Evolutionary conservation across 2,888 invertebrate species (phyloP).

Genomic region (Anorthoa munda): DNA sequence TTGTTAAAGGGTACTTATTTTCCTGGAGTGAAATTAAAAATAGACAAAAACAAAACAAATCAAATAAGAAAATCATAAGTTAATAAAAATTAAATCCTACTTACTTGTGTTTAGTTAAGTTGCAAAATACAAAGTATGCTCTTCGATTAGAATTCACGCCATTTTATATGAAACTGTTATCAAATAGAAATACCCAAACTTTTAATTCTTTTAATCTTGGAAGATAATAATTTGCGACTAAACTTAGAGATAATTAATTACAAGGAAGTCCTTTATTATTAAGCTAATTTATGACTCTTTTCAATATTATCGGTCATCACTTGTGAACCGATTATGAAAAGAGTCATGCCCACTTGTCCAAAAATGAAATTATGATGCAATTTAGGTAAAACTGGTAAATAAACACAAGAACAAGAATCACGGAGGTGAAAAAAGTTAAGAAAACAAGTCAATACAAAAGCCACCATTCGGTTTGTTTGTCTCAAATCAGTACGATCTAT

Average conservation of each 20-base stretch:
- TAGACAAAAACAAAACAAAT: neutral
- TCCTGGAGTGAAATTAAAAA: neutral
- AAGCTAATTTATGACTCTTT: conserved; percentile 31
- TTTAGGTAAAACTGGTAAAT: neutral
- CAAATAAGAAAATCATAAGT: neutral
- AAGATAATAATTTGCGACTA: conserved; percentile 11
- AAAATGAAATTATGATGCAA: neutral
- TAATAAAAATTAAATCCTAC: conserved; percentile 9
- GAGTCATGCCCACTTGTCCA: conserved; percentile 2
- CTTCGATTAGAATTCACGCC: conserved; percentile 15
- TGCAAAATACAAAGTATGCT: conserved; percentile 58
- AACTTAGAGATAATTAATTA: conserved; percentile 22
- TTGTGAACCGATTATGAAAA: neutral
- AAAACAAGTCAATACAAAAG: too few species aligned
- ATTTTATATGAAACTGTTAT: conserved; percentile 63
- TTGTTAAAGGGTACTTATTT: neutral
- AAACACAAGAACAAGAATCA: neutral
- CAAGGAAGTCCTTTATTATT: conserved; percentile 22
- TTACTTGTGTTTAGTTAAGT: conserved; percentile 60
- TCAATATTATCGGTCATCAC: conserved; percentile 21
- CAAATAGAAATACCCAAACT: conserved; percentile 34
- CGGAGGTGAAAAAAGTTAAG: too few species aligned
- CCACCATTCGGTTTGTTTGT: too few species aligned
- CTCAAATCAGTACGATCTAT: neutral
- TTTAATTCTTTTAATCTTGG: conserved; percentile 20